phyloP scores from a whole-genome alignment of 2,888 invertebrate species.

The Dioctria rufipes region DNA sequence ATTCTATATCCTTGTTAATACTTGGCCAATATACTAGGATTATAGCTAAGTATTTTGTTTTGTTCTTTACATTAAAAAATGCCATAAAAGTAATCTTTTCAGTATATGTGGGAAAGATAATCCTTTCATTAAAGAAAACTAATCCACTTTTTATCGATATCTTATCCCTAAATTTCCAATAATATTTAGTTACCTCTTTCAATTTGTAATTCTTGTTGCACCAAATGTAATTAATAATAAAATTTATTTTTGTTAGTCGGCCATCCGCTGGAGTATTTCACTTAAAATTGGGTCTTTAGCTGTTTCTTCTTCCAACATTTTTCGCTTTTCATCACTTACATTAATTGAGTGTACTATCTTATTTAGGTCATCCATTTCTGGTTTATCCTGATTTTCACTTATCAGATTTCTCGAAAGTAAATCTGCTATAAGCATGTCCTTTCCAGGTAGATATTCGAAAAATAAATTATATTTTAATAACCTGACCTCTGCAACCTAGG shows the following conservation, averaged over 20 bases:
- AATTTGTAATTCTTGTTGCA: too few species aligned
- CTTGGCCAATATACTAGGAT: not conserved
- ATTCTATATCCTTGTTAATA: not conserved
- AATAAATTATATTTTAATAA: too few species aligned
- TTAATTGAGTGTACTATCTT: constrained; percentile 58
- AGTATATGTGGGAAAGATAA: constrained; percentile 17
- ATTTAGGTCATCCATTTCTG: constrained; percentile 55
- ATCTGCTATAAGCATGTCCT: constrained; percentile 58
- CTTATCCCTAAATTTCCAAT: not conserved
- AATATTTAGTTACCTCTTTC: not conserved
- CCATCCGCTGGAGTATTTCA: constrained; percentile 41
- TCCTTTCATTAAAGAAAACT: constrained; percentile 30
- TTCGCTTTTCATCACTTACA: constrained; percentile 50
- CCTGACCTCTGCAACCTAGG: too few species aligned
- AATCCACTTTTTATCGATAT: constrained; percentile 9
- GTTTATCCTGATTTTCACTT: not conserved
- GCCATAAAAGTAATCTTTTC: constrained; percentile 18
- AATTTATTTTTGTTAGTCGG: not conserved
- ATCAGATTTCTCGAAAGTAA: constrained; percentile 34
- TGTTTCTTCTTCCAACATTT: constrained; percentile 54
- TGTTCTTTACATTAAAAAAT: constrained; percentile 51
- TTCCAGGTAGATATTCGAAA: too few species aligned
- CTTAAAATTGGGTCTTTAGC: constrained; percentile 26
- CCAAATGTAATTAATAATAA: too few species aligned
- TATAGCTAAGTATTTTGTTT: constrained; percentile 50